Evolutionary conservation across 2,888 invertebrate genomes (phyloP), one percentile per base, ranked within the genome.

Genomic region (Drosophila aldrichi): DNA sequence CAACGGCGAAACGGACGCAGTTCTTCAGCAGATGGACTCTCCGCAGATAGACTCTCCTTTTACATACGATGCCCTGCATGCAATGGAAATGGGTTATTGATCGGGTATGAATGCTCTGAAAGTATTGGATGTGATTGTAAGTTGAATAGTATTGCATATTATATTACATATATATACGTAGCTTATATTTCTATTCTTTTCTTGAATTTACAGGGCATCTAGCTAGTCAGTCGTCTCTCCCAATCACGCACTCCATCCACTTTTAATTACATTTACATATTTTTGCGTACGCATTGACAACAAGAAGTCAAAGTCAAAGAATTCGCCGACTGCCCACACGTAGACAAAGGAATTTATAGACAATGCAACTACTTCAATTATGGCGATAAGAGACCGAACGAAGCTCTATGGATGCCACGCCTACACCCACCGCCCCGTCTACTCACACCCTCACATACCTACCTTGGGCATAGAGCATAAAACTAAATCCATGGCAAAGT

Each of bases 311-410:
- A 79, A 63, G 77, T 67, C 88, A 78, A 88, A 74, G 89, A 68
- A 40, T 67, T 69, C 71, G 62, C 89, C 86, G 86, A 79, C 63
- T 68, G 64, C 86, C 87, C 86, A 86, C 86, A 90, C 90, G 89
- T 90, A 88, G 81, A 55, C 55, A 79, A 70, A 83, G 69, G 81
- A 86, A 90, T 86, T 86, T 86, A 86, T 90, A 79, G 86, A 90
- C 86, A 86, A 77, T 88, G 81, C 89, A 55, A 86, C 90, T 90
- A 81, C 89, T 83, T 86, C 90, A 86, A 86, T 86, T 86, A 90
- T 87, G 79, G 75, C 81, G 86, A 86, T 86, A 86, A 86, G 78
- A 14, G 36, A 25, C n/a, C 29, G n/a, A 58, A n/a, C n/a, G 51
- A 16, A 49, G 41, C 65, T 51, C 72, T 55, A 32, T 25, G 36